Conservation (phyloP, 2,113 vertebrate genomes). For the Notothenia coriiceps region DNA sequence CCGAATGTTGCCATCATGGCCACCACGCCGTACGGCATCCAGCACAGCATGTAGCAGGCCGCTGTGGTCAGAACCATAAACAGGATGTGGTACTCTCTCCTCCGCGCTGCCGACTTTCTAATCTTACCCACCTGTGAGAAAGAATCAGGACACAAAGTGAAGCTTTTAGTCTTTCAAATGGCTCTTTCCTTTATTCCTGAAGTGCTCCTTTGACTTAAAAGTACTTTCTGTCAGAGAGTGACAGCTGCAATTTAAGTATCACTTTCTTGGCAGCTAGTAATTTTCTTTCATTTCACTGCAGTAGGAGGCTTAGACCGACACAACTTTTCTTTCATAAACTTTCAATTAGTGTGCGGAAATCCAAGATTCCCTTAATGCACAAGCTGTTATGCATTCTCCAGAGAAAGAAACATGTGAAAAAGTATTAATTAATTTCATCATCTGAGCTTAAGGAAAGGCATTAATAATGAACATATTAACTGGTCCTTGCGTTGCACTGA, state of each 20-base stretch:
- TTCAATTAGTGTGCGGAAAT: neutral
- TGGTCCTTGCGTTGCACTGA: neutral
- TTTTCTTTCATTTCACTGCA: neutral
- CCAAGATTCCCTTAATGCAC: neutral
- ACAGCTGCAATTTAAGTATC: too few relatives aligned
- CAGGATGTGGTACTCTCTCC: constrained; percentile 87
- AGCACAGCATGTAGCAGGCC: constrained; percentile 87
- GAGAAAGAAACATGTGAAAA: neutral
- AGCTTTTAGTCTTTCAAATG: too few relatives aligned
- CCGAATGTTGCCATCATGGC: constrained; percentile 89
- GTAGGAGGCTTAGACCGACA: neutral
- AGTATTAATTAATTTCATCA: neutral
- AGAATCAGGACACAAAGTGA: neutral
- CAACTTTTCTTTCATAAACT: too few relatives aligned
- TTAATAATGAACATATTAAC: neutral
- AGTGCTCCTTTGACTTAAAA: neutral
- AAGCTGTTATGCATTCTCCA: neutral
- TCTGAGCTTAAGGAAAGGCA: neutral
- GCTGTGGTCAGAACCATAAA: constrained; percentile 88
- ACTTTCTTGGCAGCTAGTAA: neutral
- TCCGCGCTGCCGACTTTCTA: constrained; percentile 84
- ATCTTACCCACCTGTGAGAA: constrained; percentile 85
- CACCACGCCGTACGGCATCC: constrained; percentile 88
- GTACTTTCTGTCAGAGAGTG: neutral
- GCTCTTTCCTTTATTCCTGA: neutral